These are phyloP conservation scores for Steinernema hermaphroditum DNA, from an alignment of 2,888 invertebrate genomes.

Conservation along the genomic window DNA sequence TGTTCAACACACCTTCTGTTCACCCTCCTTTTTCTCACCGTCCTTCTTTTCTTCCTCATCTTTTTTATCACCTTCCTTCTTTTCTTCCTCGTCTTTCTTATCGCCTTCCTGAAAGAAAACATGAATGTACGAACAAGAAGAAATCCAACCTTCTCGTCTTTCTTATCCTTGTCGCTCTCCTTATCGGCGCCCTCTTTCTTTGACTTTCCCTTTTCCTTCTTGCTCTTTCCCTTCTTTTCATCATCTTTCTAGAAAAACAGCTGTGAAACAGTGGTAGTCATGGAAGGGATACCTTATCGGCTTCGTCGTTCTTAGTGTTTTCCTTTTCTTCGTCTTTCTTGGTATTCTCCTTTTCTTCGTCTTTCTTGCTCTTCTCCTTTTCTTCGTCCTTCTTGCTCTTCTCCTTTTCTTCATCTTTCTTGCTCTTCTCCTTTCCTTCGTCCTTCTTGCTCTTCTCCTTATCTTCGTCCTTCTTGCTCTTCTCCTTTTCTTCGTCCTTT, in stretches of 20 bases:
- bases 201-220: slow-evolving; percentile 32
- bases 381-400: slow-evolving; percentile 32
- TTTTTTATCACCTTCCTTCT: background rate
- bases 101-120: background rate
- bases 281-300: background rate
- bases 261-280: too few species aligned
- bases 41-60: slow-evolving; percentile 17
- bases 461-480: background rate
- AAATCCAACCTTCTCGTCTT: background rate
- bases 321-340: slow-evolving; percentile 34
- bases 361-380: slow-evolving; percentile 3
- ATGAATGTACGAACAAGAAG: too few species aligned
- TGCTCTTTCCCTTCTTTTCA: slow-evolving; percentile 33
- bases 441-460: slow-evolving; percentile 32
- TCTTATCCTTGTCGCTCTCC: too few species aligned
- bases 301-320: slow-evolving; percentile 29
- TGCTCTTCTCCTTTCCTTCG: slow-evolving; percentile 24
- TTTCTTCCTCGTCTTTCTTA: slow-evolving; percentile 4
- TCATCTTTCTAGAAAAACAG: slow-evolving; percentile 2
- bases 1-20: too few species aligned
- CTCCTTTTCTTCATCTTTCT: slow-evolving; percentile 36
- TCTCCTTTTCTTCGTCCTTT: background rate
- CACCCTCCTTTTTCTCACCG: too few species aligned
- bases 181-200: background rate
- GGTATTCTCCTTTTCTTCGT: slow-evolving; percentile 35